Evolutionary conservation across 2,888 invertebrate genomes (phyloP).

Genomic region (Nomada fucata): DNA sequence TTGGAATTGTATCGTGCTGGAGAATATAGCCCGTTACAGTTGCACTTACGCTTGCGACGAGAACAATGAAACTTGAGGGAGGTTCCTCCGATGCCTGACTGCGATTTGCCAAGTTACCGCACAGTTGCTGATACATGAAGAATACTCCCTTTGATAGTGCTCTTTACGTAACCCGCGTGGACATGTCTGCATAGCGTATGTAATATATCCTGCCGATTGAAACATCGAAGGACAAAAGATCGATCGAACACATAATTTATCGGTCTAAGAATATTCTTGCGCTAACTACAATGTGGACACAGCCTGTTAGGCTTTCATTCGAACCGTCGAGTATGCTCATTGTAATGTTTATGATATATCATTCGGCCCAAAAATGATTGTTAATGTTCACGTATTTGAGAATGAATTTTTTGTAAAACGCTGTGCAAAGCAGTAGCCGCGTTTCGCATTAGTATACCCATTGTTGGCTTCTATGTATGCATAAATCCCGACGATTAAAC

Average conservation of each 20-base stretch:
- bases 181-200: conserved; percentile 32
- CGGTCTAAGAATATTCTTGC: conserved; percentile 31
- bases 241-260: conserved; percentile 66
- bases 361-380: too few species aligned
- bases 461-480: neutral
- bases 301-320: neutral
- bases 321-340: neutral
- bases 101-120: conserved; percentile 42
- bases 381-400: too few species aligned
- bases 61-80: conserved; percentile 17
- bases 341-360: too few species aligned
- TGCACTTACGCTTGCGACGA: neutral
- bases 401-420: neutral
- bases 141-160: conserved; percentile 57
- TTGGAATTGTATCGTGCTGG: neutral
- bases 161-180: conserved; percentile 59
- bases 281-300: neutral
- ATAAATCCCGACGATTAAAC: conserved; percentile 17
- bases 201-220: conserved; percentile 55
- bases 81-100: conserved; percentile 33
- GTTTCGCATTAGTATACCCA: neutral
- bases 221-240: conserved; percentile 56
- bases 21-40: conserved; percentile 26
- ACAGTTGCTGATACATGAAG: conserved; percentile 29
- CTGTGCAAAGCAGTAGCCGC: neutral